Conservation (phyloP, 2,113 vertebrate species). For the Taurulus bubalis region DNA sequence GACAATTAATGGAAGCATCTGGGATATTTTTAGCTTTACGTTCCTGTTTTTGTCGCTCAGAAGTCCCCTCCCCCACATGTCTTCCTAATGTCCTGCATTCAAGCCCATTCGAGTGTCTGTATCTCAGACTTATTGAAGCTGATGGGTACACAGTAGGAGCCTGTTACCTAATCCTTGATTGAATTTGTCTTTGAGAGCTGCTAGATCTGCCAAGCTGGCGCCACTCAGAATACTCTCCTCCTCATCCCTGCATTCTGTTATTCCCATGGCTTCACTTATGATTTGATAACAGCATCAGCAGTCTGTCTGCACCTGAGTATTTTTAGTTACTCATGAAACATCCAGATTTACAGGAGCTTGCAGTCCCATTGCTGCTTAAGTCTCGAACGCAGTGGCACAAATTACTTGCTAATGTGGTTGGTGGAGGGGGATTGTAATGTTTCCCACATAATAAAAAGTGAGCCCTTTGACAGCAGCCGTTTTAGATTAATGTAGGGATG, state of each 20-base stretch:
- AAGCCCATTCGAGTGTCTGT: constrained; percentile 12
- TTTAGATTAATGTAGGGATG: background rate
- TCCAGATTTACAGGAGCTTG: background rate
- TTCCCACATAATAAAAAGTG: background rate
- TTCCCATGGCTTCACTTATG: constrained; percentile 36
- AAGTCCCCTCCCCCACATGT: background rate
- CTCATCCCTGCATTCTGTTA: constrained; percentile 15
- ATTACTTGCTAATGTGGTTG: background rate
- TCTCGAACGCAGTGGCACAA: background rate
- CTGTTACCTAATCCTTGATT: constrained; percentile 59
- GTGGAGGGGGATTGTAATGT: background rate
- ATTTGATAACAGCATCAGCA: constrained; percentile 44
- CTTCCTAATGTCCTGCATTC: constrained; percentile 8
- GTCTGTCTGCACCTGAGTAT: constrained; percentile 45
- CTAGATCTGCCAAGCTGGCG: constrained; percentile 40
- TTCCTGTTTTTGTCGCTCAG: background rate
- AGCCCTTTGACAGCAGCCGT: background rate
- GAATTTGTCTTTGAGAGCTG: constrained; percentile 57
- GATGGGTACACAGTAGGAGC: constrained; percentile 25
- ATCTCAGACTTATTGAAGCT: constrained; percentile 42
- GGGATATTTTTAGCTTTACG: background rate
- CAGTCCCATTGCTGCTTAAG: background rate
- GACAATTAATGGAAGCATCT: background rate
- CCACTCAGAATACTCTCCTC: constrained; percentile 23
- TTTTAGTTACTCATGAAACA: constrained; percentile 45